phyloP scores from a whole-genome alignment of 2,113 vertebrate species.

The Cavia porcellus region DNA sequence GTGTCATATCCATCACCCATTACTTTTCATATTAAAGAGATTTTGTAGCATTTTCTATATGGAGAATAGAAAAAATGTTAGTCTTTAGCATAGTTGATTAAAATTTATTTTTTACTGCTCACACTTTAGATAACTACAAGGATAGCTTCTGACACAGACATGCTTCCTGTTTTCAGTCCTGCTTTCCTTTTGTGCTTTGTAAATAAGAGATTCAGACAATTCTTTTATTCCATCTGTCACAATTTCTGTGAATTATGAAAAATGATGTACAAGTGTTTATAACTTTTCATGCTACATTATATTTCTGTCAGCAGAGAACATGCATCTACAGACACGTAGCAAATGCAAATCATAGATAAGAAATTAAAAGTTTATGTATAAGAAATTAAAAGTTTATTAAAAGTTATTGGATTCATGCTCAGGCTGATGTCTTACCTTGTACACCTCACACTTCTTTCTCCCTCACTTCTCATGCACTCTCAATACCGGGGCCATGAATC shows the following conservation, averaged over 20 bases:
- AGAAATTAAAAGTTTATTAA: too few species aligned
- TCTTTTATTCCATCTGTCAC: neutral
- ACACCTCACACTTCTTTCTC: neutral
- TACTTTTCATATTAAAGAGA: neutral
- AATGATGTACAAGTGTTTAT: neutral
- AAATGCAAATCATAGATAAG: neutral
- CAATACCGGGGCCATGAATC: neutral
- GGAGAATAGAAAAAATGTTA: neutral
- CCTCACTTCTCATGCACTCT: accelerated
- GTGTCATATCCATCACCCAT: neutral
- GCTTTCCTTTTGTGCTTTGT: neutral
- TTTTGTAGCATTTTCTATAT: neutral
- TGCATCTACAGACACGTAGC: neutral
- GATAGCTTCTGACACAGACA: neutral
- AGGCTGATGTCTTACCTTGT: neutral
- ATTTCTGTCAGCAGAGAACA: neutral
- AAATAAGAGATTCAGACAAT: neutral
- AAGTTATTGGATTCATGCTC: neutral
- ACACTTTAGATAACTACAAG: neutral
- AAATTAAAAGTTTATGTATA: neutral
- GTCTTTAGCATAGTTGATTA: neutral
- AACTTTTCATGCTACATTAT: neutral
- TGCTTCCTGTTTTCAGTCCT: neutral
- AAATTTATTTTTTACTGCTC: neutral
- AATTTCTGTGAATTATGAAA: neutral